These are phyloP conservation scores for Desmophyllum pertusum DNA, from an alignment of 92 coral and sea anemone genomes.

Conservation along the genomic window DNA sequence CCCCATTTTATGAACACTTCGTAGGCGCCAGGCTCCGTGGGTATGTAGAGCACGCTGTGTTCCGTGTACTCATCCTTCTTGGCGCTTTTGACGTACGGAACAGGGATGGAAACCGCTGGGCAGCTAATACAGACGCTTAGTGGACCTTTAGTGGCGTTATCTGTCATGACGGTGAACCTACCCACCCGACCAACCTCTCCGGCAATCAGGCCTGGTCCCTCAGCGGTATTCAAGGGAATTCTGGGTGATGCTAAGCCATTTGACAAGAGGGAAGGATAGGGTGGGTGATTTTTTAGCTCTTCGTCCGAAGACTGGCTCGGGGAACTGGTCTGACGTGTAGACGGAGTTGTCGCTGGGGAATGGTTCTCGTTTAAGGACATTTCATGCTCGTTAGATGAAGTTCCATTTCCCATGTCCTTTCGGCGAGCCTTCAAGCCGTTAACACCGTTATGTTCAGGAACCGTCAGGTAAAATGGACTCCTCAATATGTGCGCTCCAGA, in stretches of 20 bases:
- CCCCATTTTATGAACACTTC: conserved; percentile 98
- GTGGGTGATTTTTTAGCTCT: conserved; percentile 15
- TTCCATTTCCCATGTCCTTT: conserved; percentile 11
- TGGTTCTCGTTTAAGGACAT: not conserved
- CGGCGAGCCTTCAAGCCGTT: conserved; percentile 1
- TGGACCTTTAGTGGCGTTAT: conserved; percentile 92
- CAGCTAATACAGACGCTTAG: conserved; percentile 98
- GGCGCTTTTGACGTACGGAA: conserved; percentile 94
- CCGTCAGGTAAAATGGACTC: conserved; percentile 93
- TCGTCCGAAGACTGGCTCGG: conserved; percentile 30
- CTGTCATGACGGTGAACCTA: conserved; percentile 86
- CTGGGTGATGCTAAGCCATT: conserved; percentile 8
- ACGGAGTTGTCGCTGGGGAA: not conserved
- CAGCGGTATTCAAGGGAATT: conserved; percentile 77
- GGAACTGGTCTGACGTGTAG: conserved; percentile 18
- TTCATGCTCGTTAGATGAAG: conserved; percentile 12
- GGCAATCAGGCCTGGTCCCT: conserved; percentile 91
- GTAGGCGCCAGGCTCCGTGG: conserved; percentile 95
- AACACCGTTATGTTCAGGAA: conserved; percentile 58
- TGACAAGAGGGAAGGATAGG: not conserved
- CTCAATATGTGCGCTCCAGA: conserved; percentile 93
- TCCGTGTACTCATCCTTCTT: conserved; percentile 72
- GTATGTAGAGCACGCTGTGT: conserved; percentile 90
- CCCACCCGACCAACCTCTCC: conserved; percentile 96
- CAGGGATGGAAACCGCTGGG: conserved; percentile 99